Conservation (phyloP, 1,140 invertebrate species). For the Cotesia chilonis region DNA sequence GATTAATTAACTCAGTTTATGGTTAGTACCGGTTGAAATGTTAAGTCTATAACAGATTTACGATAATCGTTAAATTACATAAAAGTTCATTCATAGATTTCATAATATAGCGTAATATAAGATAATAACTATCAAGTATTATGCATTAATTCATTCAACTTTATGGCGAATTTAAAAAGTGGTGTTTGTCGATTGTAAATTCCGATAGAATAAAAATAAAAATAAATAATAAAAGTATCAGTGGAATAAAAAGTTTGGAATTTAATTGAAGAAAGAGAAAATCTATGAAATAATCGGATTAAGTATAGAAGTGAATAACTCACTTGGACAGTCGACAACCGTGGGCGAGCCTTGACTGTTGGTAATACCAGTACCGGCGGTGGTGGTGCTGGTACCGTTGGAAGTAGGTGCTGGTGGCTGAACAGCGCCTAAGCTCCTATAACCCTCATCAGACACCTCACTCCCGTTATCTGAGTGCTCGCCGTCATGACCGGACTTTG, state of each 20-base stretch:
- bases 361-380: slow-evolving; percentile 47
- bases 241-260: neutral
- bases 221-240: slow-evolving; percentile 3
- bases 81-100: neutral
- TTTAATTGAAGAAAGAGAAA: slow-evolving; percentile 8
- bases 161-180: no score
- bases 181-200: no score
- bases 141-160: no score
- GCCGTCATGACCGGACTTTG: slow-evolving; percentile 55
- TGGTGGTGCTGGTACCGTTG: slow-evolving; percentile 60
- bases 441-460: slow-evolving; percentile 87
- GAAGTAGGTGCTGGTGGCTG: slow-evolving; percentile 63
- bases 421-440: slow-evolving; percentile 79
- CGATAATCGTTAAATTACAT: no score
- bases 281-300: slow-evolving; percentile 29
- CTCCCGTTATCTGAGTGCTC: slow-evolving; percentile 83
- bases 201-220: neutral
- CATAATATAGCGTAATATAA: neutral
- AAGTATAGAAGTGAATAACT: slow-evolving; percentile 52
- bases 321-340: slow-evolving; percentile 65
- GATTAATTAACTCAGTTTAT: no score
- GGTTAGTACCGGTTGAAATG: no score
- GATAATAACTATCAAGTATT: no score
- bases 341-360: slow-evolving; percentile 54
- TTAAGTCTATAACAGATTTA: no score